Evolutionary conservation across 2,797 vertebrate species (phyloP), one percentile per base, ranked within the genome.

Genomic region (Cichlasoma orientale): DNA sequence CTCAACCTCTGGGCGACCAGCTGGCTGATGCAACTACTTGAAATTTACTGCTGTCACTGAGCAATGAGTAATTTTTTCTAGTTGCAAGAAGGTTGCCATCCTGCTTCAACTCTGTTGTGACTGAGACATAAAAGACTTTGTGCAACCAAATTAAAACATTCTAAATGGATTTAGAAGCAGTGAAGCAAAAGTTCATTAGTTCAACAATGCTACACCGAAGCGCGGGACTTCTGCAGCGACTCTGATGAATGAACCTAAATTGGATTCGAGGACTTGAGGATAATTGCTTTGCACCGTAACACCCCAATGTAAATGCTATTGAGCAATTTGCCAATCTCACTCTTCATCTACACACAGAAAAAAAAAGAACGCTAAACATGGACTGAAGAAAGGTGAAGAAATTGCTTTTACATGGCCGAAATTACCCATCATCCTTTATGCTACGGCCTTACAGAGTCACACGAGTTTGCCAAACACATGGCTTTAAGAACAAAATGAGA

Each of bases 301-400:
- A 91, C 89, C 87, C 84, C 84, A 87, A 77, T 71, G 82, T 86
- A 90, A 92, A 92, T 83, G 78, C 70, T 90, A 75, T 36, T 21
- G 54, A 82, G 82, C 89, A 79, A 72, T 72, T 76, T 75, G 83
- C 80, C 69, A 78, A 50, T 74, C 36, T 85, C 80, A 81, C 76
- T 79, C 58, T 75, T 81, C 18, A 78, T 73, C 54, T 88, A 68
- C 77, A 76, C 83, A 87, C 70, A 66, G 58, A 87, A 14, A 82
- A 75, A 33, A 36, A 29, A 77, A 55, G 75, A 85, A 85, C 27
- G 74, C 87, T 90, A 73, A 84, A 90, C 81, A 82, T 82, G 72
- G 83, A 86, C 58, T 72, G 74, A 94, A 88, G 82, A 80, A 87
- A 91, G 90, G 82, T 58, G 85, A 90, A 90, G 58, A 92, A 89